A percentile compares a stretch with the other conserved stretches of the same genome.
Conservation (phyloP, 2,888 invertebrate genomes). For the Eueremaeus valkanovi region DNA sequence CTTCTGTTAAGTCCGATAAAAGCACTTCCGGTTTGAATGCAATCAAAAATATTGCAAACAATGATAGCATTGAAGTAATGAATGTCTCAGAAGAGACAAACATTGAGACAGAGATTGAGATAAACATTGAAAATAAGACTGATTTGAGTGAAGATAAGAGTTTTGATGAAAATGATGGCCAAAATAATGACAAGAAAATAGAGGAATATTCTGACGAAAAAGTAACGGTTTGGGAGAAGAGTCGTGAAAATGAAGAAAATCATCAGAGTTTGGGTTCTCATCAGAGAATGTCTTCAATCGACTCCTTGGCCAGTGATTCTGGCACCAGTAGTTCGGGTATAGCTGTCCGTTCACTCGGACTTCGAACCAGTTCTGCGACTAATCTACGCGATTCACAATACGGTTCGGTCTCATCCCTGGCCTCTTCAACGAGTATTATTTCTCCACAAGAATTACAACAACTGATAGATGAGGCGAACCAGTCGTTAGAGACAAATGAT, state of each 20-base stretch:
- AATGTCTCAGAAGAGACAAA: not conserved
- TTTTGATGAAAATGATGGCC: not conserved
- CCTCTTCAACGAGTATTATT: constrained; percentile 60
- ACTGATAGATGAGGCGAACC: constrained; percentile 64
- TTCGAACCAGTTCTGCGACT: constrained; percentile 44
- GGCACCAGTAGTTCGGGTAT: constrained; percentile 11
- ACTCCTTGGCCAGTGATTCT: constrained; percentile 56
- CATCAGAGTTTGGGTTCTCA: constrained; percentile 50
- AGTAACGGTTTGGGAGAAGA: not conserved
- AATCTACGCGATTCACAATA: constrained; percentile 53
- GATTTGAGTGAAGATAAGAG: not conserved
- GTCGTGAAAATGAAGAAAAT: not conserved
- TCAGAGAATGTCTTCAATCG: constrained; percentile 58
- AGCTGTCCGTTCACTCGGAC: constrained; percentile 6
- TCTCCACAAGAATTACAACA: constrained; percentile 62
- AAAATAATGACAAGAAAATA: not conserved
- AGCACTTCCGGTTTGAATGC: not conserved
- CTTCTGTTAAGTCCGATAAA: not conserved
- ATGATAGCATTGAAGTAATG: not conserved
- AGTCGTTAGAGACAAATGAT: constrained; percentile 59
- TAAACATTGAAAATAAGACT: not conserved
- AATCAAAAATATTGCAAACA: not conserved
- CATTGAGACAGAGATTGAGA: not conserved
- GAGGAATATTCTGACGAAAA: constrained; percentile 17
- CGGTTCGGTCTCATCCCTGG: constrained; percentile 60